Conservation (phyloP, 1,140 invertebrate species). For the Drusus annulatus region DNA sequence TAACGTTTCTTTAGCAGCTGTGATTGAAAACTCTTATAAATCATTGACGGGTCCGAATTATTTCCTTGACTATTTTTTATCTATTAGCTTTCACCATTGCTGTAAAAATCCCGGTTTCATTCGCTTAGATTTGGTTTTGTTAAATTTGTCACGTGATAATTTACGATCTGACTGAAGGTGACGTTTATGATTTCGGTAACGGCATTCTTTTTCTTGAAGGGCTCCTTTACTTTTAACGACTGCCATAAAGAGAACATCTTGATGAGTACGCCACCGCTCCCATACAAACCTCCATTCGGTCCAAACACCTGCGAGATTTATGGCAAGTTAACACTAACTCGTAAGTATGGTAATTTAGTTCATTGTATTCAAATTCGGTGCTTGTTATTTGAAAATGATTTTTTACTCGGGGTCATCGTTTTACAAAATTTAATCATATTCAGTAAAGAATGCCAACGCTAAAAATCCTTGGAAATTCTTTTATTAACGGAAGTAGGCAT, state of each 20-base stretch:
- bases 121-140: conserved; percentile 39
- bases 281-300: neutral
- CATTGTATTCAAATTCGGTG: neutral
- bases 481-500: too few species aligned
- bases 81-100: neutral
- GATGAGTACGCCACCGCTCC: conserved; percentile 45
- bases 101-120: too few species aligned
- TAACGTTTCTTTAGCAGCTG: too few species aligned
- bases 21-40: too few species aligned
- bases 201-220: conserved; percentile 55
- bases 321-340: neutral
- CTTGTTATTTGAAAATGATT: neutral
- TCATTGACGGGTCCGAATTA: too few species aligned
- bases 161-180: conserved; percentile 51
- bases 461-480: too few species aligned
- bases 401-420: too few species aligned
- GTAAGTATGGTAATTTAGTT: conserved; percentile 9
- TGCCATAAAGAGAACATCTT: conserved; percentile 54
- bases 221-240: conserved; percentile 58
- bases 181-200: conserved; percentile 59
- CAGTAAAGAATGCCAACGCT: too few species aligned
- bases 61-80: too few species aligned
- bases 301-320: conserved; percentile 5
- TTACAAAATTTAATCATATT: too few species aligned
- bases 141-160: conserved; percentile 50